Evolutionary conservation across 2,113 vertebrate genomes (phyloP).

Genomic region (Empidonax traillii): DNA sequence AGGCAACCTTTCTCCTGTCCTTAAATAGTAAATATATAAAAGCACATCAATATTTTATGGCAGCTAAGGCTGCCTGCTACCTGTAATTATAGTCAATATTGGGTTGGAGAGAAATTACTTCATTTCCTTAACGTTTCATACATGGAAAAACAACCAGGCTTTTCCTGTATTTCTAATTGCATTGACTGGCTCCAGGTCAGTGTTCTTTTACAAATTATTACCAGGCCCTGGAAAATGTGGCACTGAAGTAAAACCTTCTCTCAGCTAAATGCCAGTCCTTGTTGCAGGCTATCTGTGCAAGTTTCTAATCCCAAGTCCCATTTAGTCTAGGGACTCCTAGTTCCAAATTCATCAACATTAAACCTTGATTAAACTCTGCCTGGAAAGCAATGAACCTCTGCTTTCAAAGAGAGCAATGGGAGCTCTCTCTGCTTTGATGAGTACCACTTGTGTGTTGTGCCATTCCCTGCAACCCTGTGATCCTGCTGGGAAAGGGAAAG

Average conservation of each 20-base stretch:
- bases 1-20: slow-evolving; percentile 11
- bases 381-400: slow-evolving; percentile 43
- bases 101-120: slow-evolving; percentile 59
- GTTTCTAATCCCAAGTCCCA: background rate
- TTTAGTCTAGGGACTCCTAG: slow-evolving; percentile 10
- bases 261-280: slow-evolving; percentile 21
- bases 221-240: slow-evolving; percentile 34
- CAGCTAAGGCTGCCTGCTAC: slow-evolving; percentile 48
- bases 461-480: background rate
- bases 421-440: background rate
- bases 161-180: slow-evolving; percentile 68
- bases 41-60: slow-evolving; percentile 58
- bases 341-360: slow-evolving; percentile 37
- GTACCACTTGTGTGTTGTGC: background rate
- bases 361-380: slow-evolving; percentile 53
- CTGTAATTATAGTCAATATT: slow-evolving; percentile 73
- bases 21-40: slow-evolving; percentile 65
- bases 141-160: slow-evolving; percentile 71
- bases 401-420: background rate
- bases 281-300: slow-evolving; percentile 4
- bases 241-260: slow-evolving; percentile 43
- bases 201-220: slow-evolving; percentile 70
- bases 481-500: background rate
- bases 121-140: slow-evolving; percentile 74
- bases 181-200: slow-evolving; percentile 39